phyloP scores from a whole-genome alignment of 2,113 vertebrate species.

The Kryptolebias marmoratus region DNA sequence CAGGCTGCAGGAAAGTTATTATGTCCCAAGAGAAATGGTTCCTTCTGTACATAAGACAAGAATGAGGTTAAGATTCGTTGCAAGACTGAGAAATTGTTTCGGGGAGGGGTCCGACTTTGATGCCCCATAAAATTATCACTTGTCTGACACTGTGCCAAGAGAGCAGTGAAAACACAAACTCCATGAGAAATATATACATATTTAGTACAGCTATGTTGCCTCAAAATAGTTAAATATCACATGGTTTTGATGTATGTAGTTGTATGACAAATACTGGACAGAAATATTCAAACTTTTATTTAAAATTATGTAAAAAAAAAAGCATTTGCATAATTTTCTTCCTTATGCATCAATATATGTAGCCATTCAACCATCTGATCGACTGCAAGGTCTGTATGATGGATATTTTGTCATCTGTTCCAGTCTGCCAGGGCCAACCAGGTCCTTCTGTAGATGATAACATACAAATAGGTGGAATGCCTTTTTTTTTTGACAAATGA shows the following conservation, averaged over 20 bases:
- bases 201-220: conserved; percentile 26
- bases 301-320: conserved; percentile 3
- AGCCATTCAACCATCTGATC: no score
- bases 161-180: conserved; percentile 26
- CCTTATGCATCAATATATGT: no score
- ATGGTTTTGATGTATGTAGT: conserved; percentile 13
- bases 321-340: conserved; percentile 13
- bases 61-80: conserved; percentile 61
- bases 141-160: conserved; percentile 33
- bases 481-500: no score
- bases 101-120: conserved; percentile 43
- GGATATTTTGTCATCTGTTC: no score
- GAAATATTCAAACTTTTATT: conserved; percentile 23
- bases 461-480: no score
- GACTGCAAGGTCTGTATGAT: no score
- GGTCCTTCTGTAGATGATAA: no score
- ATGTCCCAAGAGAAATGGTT: conserved; percentile 62
- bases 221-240: conserved; percentile 28
- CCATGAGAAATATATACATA: conserved; percentile 32
- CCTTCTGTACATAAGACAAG: conserved; percentile 56
- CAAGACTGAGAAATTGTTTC: conserved; percentile 54
- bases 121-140: conserved; percentile 31
- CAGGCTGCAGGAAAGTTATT: conserved; percentile 58
- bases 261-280: not conserved
- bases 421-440: no score